Conservation (phyloP, 2,113 vertebrate species). For the Illadopsis cleaveri region DNA sequence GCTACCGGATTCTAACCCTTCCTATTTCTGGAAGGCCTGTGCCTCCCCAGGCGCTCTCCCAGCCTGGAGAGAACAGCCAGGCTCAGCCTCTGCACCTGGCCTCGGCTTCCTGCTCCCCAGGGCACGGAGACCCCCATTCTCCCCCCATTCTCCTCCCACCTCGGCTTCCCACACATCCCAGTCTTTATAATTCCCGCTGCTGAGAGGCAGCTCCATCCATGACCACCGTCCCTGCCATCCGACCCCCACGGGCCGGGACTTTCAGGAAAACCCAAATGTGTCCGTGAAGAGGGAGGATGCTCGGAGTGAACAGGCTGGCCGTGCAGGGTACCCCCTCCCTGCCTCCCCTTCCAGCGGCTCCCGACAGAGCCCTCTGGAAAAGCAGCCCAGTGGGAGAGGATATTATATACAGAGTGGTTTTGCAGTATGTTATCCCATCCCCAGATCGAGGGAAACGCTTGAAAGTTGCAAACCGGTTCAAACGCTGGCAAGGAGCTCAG, state of each 20-base stretch:
- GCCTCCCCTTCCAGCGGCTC: rapidly evolving
- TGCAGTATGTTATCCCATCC: neutral
- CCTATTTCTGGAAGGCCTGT: neutral
- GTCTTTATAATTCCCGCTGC: rapidly evolving
- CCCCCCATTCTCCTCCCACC: rapidly evolving
- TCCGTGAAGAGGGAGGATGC: neutral
- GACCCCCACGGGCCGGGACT: neutral
- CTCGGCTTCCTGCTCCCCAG: neutral
- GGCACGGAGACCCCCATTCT: rapidly evolving
- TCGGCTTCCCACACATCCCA: neutral
- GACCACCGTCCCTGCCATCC: neutral
- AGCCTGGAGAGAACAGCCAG: neutral
- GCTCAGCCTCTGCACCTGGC: neutral
- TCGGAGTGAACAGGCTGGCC: neutral
- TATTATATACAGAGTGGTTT: rapidly evolving
- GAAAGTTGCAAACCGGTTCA: neutral
- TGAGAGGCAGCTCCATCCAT: neutral
- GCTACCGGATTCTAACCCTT: neutral
- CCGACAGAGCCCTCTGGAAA: neutral
- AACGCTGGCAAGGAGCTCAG: neutral
- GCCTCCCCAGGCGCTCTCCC: neutral
- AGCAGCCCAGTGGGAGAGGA: neutral
- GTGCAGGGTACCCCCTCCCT: rapidly evolving
- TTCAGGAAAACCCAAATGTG: rapidly evolving
- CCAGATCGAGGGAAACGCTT: neutral